Conservation (phyloP, 2,888 invertebrate genomes). For the Ernsta delagoae region DNA sequence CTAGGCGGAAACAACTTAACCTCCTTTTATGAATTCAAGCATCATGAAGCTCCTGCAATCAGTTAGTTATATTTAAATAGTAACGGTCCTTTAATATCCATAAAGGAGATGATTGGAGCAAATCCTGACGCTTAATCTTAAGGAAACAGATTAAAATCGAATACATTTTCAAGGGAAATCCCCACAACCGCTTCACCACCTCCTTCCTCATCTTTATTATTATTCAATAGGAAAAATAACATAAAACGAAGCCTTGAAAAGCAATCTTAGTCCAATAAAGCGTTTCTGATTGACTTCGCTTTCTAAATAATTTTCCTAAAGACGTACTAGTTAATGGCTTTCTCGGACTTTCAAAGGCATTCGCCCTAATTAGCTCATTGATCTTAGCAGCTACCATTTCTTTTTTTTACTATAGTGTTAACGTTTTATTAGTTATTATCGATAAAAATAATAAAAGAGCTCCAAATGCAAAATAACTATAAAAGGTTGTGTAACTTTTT, state of each 20-base stretch:
- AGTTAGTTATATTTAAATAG: no score
- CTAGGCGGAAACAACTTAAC: no score
- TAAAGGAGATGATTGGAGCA: not conserved
- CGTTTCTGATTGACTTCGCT: slow-evolving; percentile 33
- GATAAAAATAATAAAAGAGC: not conserved
- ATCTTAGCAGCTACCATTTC: slow-evolving; percentile 7
- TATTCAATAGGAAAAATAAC: slow-evolving; percentile 30
- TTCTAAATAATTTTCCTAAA: slow-evolving; percentile 36
- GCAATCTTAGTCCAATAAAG: slow-evolving; percentile 35
- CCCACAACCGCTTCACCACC: not conserved
- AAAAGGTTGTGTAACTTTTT: no score
- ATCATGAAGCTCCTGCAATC: no score
- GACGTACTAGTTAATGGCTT: slow-evolving; percentile 27
- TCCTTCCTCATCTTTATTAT: slow-evolving; percentile 14
- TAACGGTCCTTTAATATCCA: no score
- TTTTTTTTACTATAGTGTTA: not conserved
- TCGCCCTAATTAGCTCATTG: slow-evolving; percentile 30
- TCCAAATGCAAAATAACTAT: no score
- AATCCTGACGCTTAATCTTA: not conserved
- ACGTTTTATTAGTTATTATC: not conserved
- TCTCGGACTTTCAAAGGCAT: slow-evolving; percentile 30
- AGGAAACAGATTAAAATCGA: not conserved
- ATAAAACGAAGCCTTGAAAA: slow-evolving; percentile 26
- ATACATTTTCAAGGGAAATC: slow-evolving; percentile 9
- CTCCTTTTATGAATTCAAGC: no score